phyloP scores from a whole-genome alignment of 2,888 invertebrate genomes.

The Steinernema scapterisci region DNA sequence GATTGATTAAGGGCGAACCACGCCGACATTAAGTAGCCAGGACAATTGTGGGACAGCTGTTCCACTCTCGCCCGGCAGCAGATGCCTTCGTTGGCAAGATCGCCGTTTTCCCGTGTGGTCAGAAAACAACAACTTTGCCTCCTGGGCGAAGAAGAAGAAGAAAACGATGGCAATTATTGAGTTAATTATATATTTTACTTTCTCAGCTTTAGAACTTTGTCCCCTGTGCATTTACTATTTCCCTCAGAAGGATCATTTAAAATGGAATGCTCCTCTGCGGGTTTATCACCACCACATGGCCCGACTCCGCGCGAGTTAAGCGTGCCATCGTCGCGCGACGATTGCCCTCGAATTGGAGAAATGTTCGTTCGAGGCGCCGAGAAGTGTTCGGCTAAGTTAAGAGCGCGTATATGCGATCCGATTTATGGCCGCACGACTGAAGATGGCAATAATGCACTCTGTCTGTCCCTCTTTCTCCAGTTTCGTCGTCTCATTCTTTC shows the following conservation, averaged over 20 bases:
- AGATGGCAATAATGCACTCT: constrained; percentile 32
- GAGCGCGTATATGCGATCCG: constrained; percentile 32
- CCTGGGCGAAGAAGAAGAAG: constrained; percentile 4
- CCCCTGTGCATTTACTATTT: constrained; percentile 22
- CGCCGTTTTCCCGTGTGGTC: constrained; percentile 28
- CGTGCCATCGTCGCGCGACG: constrained; percentile 25
- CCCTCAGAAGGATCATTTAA: constrained; percentile 24
- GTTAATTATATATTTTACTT: constrained; percentile 33
- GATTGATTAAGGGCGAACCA: constrained; percentile 22
- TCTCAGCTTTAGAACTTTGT: constrained; percentile 31
- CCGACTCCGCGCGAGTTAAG: constrained; percentile 6
- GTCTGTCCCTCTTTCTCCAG: constrained; percentile 18
- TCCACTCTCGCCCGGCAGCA: constrained; percentile 16
- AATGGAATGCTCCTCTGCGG: constrained; percentile 22
- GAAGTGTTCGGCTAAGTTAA: constrained; percentile 31
- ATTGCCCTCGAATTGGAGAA: constrained; percentile 31
- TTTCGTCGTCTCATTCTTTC: not conserved
- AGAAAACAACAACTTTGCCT: constrained; percentile 18
- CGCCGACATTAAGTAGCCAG: constrained; percentile 21
- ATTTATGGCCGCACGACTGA: constrained; percentile 31
- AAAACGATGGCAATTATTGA: constrained; percentile 33
- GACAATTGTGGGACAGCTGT: constrained; percentile 32
- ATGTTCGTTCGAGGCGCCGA: constrained; percentile 26
- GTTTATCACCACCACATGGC: constrained; percentile 15
- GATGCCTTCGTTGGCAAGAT: constrained; percentile 26